Conservation (phyloP, 2,113 vertebrate species). For the Polypterus bichir region DNA sequence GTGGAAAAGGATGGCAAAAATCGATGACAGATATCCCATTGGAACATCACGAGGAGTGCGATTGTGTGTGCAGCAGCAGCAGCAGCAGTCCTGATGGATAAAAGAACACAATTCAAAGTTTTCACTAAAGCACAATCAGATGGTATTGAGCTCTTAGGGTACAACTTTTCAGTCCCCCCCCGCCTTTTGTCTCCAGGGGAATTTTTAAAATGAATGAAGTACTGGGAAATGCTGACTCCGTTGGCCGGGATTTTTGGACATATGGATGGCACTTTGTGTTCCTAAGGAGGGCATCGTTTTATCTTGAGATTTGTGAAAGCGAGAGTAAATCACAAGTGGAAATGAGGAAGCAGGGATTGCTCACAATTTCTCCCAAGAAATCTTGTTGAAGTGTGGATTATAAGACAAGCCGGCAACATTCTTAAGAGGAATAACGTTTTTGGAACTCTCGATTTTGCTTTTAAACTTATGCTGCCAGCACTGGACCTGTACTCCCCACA, state of each 20-base stretch:
- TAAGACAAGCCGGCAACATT: constrained; percentile 21
- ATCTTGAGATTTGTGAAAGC: constrained; percentile 21
- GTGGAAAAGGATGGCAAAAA: constrained; percentile 71
- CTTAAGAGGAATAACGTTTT: constrained; percentile 12
- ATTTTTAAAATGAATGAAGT: constrained; percentile 38
- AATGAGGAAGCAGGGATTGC: constrained; percentile 28
- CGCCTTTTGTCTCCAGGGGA: constrained; percentile 46
- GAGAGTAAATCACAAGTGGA: constrained; percentile 13
- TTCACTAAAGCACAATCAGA: constrained; percentile 28
- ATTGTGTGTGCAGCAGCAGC: constrained; percentile 74
- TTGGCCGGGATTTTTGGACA: constrained; percentile 32
- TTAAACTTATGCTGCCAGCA: constrained; percentile 6
- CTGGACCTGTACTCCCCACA: constrained; percentile 6
- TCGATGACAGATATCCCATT: constrained; percentile 79
- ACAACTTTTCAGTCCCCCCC: constrained; percentile 44
- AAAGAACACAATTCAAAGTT: constrained; percentile 9
- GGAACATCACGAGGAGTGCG: constrained; percentile 92
- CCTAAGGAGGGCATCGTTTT: constrained; percentile 38
- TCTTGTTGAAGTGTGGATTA: constrained; percentile 8
- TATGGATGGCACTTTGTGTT: constrained; percentile 41
- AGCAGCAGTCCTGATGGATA: constrained; percentile 57
- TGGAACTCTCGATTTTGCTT: background rate
- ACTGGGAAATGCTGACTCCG: constrained; percentile 35
- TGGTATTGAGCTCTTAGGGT: constrained; percentile 33
- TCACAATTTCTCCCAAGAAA: constrained; percentile 24